phyloP scores from a whole-genome alignment of 2,888 invertebrate species.

The Philereme transversata region DNA sequence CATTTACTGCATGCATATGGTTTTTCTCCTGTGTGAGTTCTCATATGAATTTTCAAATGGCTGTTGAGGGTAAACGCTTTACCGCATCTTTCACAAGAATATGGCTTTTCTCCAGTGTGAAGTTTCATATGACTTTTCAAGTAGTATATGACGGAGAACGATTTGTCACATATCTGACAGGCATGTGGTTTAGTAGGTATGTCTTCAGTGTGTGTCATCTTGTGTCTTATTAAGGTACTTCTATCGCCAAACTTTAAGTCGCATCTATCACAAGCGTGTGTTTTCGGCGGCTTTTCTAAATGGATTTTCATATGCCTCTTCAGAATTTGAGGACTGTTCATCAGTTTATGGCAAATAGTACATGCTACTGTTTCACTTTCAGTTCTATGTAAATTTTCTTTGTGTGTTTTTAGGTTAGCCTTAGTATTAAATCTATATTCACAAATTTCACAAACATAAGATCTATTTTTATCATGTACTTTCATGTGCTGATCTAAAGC shows the following conservation, averaged over 20 bases:
- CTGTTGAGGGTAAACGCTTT: slow-evolving; percentile 25
- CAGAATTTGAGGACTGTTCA: slow-evolving; percentile 27
- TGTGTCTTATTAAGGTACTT: slow-evolving; percentile 18
- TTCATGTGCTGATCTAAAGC: slow-evolving; percentile 25
- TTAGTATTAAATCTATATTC: slow-evolving; percentile 26
- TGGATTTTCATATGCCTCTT: slow-evolving; percentile 30
- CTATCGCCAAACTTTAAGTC: slow-evolving; percentile 20
- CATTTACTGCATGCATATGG: slow-evolving; percentile 26
- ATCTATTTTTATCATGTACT: slow-evolving; percentile 21
- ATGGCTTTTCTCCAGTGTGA: slow-evolving; percentile 23
- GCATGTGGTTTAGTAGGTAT: slow-evolving; percentile 13
- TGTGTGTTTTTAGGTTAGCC: slow-evolving; percentile 25
- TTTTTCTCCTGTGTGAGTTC: slow-evolving; percentile 29
- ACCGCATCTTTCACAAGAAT: slow-evolving; percentile 19
- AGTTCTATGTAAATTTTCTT: slow-evolving; percentile 24
- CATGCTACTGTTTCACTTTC: slow-evolving; percentile 17
- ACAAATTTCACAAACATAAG: slow-evolving; percentile 23
- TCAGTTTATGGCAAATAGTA: slow-evolving; percentile 20
- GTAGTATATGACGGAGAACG: slow-evolving; percentile 25
- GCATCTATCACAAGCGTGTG: slow-evolving; percentile 18
- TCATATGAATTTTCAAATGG: slow-evolving; percentile 22
- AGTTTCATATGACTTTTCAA: slow-evolving; percentile 28
- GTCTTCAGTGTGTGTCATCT: slow-evolving; percentile 16
- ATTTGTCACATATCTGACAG: slow-evolving; percentile 17
- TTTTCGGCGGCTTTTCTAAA: slow-evolving; percentile 11